Conservation (phyloP, 2,888 invertebrate genomes). For the Ectemnius continuus region DNA sequence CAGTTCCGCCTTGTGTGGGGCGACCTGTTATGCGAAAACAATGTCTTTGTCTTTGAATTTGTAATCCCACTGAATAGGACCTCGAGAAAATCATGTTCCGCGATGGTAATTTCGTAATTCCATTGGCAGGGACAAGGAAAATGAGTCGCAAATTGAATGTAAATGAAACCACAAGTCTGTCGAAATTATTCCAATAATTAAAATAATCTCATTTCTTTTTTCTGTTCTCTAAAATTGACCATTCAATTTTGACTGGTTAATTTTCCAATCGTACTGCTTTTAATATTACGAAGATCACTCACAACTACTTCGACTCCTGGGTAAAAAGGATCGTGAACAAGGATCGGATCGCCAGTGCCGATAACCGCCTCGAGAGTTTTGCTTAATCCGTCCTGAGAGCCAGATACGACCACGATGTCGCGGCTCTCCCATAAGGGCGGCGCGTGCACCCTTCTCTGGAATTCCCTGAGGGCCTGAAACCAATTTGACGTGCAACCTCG, state of each 20-base stretch:
- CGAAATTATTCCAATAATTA: too few relatives aligned
- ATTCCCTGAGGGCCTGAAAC: slow-evolving; percentile 80
- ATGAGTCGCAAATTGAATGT: too few relatives aligned
- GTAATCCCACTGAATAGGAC: not conserved
- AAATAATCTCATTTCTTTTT: too few relatives aligned
- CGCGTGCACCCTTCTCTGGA: slow-evolving; percentile 83
- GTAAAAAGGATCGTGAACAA: slow-evolving; percentile 86
- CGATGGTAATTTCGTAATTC: too few relatives aligned
- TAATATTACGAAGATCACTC: slow-evolving; percentile 70
- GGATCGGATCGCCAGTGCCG: slow-evolving; percentile 84
- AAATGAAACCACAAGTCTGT: too few relatives aligned
- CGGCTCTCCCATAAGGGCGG: slow-evolving; percentile 83
- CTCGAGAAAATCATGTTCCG: too few relatives aligned
- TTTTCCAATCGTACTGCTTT: not conserved
- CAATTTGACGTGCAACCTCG: slow-evolving; percentile 58
- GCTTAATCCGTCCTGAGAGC: slow-evolving; percentile 88
- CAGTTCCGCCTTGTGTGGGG: slow-evolving; percentile 83
- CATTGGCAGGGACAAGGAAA: too few relatives aligned
- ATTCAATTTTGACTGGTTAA: too few relatives aligned
- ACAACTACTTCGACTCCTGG: slow-evolving; percentile 85
- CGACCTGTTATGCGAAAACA: too few relatives aligned
- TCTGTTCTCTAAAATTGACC: too few relatives aligned
- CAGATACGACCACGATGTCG: slow-evolving; percentile 85
- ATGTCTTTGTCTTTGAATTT: too few relatives aligned
- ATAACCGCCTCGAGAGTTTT: slow-evolving; percentile 86